Percentiles rank a stretch among this genome's conserved stretches.
phyloP scores from a whole-genome alignment of 2,888 invertebrate species.

The Arenicola marina region DNA sequence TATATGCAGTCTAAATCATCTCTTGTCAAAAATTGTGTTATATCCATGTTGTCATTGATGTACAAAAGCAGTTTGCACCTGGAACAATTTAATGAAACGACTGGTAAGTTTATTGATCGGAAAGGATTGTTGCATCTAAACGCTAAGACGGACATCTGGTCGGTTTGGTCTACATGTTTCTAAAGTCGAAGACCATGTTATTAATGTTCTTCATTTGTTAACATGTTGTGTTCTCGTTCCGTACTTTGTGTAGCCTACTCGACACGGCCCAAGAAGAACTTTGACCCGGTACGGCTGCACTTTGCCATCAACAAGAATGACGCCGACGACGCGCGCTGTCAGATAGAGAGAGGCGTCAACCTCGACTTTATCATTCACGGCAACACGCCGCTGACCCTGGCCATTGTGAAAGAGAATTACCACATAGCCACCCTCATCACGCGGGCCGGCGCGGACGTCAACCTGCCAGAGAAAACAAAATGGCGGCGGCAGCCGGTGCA shows the following conservation, averaged over 20 bases:
- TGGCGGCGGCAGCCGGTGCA: constrained; percentile 21
- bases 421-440: constrained; percentile 13
- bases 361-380: constrained; percentile 18
- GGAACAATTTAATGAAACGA: no score
- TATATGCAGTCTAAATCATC: no score
- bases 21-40: no score
- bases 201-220: no score
- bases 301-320: constrained; percentile 25
- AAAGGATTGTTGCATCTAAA: no score
- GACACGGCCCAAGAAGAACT: constrained; percentile 6
- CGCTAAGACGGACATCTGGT: no score
- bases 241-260: constrained; percentile 6
- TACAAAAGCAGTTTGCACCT: no score
- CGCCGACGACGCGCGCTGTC: background rate
- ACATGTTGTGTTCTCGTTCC: no score
- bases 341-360: constrained; percentile 7
- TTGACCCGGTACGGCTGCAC: constrained; percentile 22
- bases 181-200: no score
- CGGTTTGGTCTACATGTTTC: no score
- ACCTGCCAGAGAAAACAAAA: constrained; percentile 12
- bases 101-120: no score
- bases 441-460: constrained; percentile 15
- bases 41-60: no score
- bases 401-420: constrained; percentile 17
- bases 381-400: constrained; percentile 22